Conservation (phyloP, 2,797 vertebrate species). For the Acanthurus tractus region DNA sequence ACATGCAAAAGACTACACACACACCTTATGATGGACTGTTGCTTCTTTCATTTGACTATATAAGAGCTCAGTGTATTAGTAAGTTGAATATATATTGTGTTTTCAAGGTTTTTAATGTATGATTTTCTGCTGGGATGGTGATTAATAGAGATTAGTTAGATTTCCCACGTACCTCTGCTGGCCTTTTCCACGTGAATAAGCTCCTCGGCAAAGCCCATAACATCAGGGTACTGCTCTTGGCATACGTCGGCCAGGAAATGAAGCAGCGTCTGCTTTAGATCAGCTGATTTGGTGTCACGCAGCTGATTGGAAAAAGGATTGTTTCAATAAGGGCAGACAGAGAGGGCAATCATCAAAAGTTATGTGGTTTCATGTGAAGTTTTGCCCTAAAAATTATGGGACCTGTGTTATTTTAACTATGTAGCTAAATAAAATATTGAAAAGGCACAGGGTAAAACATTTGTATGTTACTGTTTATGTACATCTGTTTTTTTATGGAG, state of each 20-base stretch:
- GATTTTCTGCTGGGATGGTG: background rate
- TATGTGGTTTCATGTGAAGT: too few species aligned
- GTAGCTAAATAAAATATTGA: background rate
- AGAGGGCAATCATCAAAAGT: slow-evolving; percentile 12
- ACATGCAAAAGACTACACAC: background rate
- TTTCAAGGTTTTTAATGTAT: background rate
- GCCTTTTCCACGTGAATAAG: slow-evolving; percentile 94
- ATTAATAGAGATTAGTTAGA: background rate
- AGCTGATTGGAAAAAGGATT: slow-evolving; percentile 76
- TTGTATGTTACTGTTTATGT: background rate
- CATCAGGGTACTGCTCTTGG: slow-evolving; percentile 87
- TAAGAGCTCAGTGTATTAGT: background rate
- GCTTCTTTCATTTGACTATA: background rate
- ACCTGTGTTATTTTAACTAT: background rate
- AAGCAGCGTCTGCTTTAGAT: slow-evolving; percentile 91
- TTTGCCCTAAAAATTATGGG: background rate
- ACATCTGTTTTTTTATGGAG: background rate
- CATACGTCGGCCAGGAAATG: slow-evolving; percentile 91
- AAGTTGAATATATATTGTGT: background rate
- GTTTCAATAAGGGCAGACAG: slow-evolving; percentile 17
- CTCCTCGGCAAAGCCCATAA: slow-evolving; percentile 91
- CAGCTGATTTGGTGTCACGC: slow-evolving; percentile 87
- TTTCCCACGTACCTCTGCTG: slow-evolving; percentile 87
- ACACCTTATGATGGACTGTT: background rate
- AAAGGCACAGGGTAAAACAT: background rate